phyloP scores from a whole-genome alignment of 2,113 vertebrate genomes.

The Panurus biarmicus region DNA sequence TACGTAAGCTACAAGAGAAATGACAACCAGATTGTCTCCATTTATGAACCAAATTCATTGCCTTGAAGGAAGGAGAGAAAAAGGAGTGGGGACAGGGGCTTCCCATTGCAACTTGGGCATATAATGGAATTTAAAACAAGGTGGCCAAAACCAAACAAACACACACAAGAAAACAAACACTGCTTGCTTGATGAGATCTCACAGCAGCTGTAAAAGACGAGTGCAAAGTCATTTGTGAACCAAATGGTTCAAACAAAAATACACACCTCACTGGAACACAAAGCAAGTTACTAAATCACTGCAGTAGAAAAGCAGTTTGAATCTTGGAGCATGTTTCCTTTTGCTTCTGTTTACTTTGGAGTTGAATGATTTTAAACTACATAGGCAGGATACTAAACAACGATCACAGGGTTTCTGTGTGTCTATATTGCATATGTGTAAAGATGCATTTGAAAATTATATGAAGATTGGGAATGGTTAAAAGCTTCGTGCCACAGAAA shows the following conservation, averaged over 20 bases:
- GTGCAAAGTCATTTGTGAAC: background rate
- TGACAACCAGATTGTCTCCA: background rate
- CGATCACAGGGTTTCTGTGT: background rate
- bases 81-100: fast-evolving
- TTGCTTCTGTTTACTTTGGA: background rate
- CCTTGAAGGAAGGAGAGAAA: background rate
- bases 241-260: background rate
- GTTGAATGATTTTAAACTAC: background rate
- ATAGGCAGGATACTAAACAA: background rate
- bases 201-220: background rate
- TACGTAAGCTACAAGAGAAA: background rate
- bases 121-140: background rate
- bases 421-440: background rate
- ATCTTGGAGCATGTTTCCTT: background rate
- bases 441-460: background rate
- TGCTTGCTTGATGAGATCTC: background rate
- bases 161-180: background rate
- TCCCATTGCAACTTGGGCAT: background rate
- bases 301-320: background rate
- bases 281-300: background rate
- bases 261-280: background rate
- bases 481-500: background rate
- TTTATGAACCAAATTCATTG: background rate
- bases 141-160: background rate
- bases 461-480: background rate